Percentiles rank a stretch among this genome's conserved stretches.
Evolutionary conservation across 2,113 vertebrate species (phyloP).

Genomic region (Abramis brama): DNA sequence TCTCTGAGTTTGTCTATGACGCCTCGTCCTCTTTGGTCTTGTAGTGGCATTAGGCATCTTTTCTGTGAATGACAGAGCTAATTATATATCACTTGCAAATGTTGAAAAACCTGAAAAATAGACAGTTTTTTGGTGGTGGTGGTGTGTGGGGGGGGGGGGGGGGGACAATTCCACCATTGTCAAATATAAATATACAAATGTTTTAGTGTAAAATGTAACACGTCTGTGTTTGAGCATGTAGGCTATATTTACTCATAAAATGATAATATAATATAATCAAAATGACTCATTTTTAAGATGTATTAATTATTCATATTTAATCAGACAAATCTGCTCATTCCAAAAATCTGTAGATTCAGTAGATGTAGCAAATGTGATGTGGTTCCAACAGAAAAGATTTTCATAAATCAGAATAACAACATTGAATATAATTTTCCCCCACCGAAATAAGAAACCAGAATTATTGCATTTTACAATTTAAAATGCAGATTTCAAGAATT

Average conservation of each 20-base stretch:
- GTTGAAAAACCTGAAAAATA: not conserved
- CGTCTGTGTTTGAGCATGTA: not conserved
- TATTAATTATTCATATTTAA: not conserved
- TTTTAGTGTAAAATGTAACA: not conserved
- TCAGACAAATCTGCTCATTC: not conserved
- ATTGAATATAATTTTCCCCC: not conserved
- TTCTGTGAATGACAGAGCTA: constrained; percentile 13
- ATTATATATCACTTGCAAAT: not conserved
- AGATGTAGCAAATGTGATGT: not conserved
- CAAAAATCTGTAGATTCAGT: not conserved
- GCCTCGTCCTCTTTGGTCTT: constrained; percentile 69
- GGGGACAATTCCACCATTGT: not conserved
- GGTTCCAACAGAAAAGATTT: not conserved
- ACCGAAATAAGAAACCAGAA: not conserved
- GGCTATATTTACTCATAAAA: not conserved
- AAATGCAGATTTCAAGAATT: too few species aligned
- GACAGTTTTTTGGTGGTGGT: too few species aligned
- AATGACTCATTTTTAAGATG: not conserved
- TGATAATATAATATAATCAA: too few species aligned
- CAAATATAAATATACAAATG: not conserved
- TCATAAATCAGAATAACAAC: not conserved
- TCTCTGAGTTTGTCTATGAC: constrained; percentile 64
- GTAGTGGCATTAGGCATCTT: constrained; percentile 74
- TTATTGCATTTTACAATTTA: not conserved
- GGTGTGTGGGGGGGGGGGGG: too few species aligned